Evolutionary conservation across 1,140 invertebrate genomes (phyloP).

Genomic region (Acyrthosiphon pisum): DNA sequence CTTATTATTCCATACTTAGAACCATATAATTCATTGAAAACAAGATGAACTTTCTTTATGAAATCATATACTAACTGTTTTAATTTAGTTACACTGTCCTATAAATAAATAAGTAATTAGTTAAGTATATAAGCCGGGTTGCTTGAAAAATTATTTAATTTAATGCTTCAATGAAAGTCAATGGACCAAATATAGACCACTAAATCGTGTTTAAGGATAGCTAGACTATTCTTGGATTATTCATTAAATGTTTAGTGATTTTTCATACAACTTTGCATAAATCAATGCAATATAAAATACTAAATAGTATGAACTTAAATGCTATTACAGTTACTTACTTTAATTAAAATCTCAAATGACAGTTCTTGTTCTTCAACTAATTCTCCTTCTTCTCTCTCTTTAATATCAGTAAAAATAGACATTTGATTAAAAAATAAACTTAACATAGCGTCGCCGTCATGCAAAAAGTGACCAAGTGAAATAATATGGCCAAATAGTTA

Average conservation of each 20-base stretch:
- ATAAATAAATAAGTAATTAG: background rate
- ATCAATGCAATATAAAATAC: background rate
- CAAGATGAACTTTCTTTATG: background rate
- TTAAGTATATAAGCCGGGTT: no score
- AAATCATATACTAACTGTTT: background rate
- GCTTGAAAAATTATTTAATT: no score
- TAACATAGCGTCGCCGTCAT: no score
- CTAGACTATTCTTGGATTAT: no score
- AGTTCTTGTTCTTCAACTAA: background rate
- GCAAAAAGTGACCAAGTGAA: no score
- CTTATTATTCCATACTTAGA: background rate
- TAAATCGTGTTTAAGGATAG: no score
- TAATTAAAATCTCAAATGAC: background rate
- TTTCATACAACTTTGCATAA: no score
- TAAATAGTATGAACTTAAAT: background rate
- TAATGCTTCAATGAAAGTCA: no score
- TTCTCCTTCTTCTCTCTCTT: background rate
- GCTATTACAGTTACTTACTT: background rate
- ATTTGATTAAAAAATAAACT: background rate
- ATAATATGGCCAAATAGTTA: no score
- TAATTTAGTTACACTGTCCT: background rate
- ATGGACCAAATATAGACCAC: no score
- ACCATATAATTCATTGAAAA: background rate
- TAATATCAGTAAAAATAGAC: background rate
- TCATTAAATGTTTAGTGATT: no score